phyloP scores from a whole-genome alignment of 1,140 invertebrate species.

The Sitobion miscanthi region DNA sequence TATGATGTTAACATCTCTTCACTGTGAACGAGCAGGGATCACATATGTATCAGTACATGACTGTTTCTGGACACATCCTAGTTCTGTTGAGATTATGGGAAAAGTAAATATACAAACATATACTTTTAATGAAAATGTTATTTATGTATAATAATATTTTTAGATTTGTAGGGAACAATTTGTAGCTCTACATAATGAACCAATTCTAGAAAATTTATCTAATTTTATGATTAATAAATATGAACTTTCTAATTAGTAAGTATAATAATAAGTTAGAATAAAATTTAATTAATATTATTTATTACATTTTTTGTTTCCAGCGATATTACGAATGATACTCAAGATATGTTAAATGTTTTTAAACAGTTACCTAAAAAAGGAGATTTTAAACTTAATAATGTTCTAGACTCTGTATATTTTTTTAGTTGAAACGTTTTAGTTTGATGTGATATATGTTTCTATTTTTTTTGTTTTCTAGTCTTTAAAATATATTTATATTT shows the following conservation, averaged over 20 bases:
- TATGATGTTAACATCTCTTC: conserved; percentile 97
- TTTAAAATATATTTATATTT: conserved; percentile 36
- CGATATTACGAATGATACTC: conserved; percentile 55
- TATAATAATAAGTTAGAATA: background rate
- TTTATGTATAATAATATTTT: conserved; percentile 53
- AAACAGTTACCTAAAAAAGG: conserved; percentile 74
- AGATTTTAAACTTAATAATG: conserved; percentile 75
- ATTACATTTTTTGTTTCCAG: conserved; percentile 39
- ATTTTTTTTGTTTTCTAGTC: conserved; percentile 48
- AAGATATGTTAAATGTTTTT: conserved; percentile 70
- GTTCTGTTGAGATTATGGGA: conserved; percentile 87
- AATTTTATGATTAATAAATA: conserved; percentile 69
- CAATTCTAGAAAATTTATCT: conserved; percentile 89
- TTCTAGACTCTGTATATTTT: conserved; percentile 81
- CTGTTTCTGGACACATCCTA: conserved; percentile 98
- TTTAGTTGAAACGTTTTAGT: conserved; percentile 69
- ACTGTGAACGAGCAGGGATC: conserved; percentile 75
- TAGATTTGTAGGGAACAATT: conserved; percentile 96
- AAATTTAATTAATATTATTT: conserved; percentile 50
- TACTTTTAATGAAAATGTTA: conserved; percentile 51
- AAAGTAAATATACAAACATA: conserved; percentile 67
- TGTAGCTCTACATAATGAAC: conserved; percentile 89
- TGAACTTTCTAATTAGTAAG: conserved; percentile 60
- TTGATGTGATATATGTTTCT: background rate
- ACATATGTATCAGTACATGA: conserved; percentile 96